Evolutionary conservation across 2,113 vertebrate genomes (phyloP).

Genomic region (Muscicapa adusta): DNA sequence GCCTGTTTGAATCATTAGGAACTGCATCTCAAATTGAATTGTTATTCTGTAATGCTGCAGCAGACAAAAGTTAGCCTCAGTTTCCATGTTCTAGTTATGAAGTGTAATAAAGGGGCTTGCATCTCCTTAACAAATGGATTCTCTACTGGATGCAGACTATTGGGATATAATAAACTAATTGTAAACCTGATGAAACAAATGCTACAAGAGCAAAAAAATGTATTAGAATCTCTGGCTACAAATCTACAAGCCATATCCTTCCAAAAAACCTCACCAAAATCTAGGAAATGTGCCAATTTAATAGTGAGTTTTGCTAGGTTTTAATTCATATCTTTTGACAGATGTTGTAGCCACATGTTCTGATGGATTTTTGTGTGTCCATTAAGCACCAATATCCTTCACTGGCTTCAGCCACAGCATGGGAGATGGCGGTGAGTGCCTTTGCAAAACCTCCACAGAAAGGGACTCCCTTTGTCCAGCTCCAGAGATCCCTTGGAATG

Average conservation of each 20-base stretch:
- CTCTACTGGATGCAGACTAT: background rate
- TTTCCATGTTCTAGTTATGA: background rate
- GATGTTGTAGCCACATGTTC: background rate
- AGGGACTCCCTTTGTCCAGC: background rate
- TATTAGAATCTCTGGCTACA: background rate
- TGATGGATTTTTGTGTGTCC: background rate
- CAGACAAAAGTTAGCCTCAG: background rate
- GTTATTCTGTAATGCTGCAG: background rate
- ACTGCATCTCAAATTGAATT: background rate
- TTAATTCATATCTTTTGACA: background rate
- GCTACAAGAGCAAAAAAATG: background rate
- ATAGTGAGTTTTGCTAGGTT: background rate
- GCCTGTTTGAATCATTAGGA: rapidly evolving
- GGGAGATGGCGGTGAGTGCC: background rate
- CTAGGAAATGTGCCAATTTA: background rate
- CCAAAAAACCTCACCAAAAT: background rate
- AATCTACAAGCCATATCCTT: background rate
- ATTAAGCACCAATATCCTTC: rapidly evolving
- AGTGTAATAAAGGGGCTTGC: background rate
- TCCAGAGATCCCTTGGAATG: background rate
- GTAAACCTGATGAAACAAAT: background rate
- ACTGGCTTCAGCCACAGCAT: background rate
- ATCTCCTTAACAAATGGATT: background rate
- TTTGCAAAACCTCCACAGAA: background rate
- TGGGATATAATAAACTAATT: background rate